Evolutionary conservation across 2,888 invertebrate genomes (phyloP), one percentile per base, ranked within the genome.

Genomic region (Catocala nupta): DNA sequence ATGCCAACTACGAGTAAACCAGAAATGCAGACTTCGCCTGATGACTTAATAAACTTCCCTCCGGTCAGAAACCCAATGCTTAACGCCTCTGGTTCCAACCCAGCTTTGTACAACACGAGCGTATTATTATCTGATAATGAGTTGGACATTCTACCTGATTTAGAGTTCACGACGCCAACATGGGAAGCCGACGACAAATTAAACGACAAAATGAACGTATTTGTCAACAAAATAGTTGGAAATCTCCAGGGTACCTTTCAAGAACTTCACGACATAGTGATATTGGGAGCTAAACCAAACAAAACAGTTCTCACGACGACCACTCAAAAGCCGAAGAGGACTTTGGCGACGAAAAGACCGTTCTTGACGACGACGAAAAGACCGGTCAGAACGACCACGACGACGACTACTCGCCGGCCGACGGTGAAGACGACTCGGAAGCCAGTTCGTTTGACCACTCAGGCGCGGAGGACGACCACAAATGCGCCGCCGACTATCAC

Each of bases 1-100:
- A 80, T 87, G 5, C 86, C 87, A 49, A 91, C 93, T 0, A 94
- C 93, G 0, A 80, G 81, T 7, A 92, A 87, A 68, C 88, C 89
- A 33, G 96, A 96, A 75, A 91, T 95, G 7, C 96, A 96, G 69
- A 96, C 97, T 0, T 95, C 96, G 0, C 95, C 95, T 0, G 96
- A 97, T 78, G 96, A 97, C 68, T 89, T 96, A 25, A 96, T 96
- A 43, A 97, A 97, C 77, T 98, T 98, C 91, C 98, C 98, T 12
- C 98, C 98, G 0, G 98, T 97, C 0, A 95, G 98, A 52, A 97
- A 98, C 85, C 98, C 98, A 0, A 96, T 97, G 90, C 90, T 97
- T 0, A 97, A 97, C 68, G 96, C 96, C 76, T 96, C 97, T 0
- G 93, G 95, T 0, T 93, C 95, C 0, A 92, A 95, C 33, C 88